phyloP scores from a whole-genome alignment of 1,140 invertebrate genomes.

The Diuraphis noxia region DNA sequence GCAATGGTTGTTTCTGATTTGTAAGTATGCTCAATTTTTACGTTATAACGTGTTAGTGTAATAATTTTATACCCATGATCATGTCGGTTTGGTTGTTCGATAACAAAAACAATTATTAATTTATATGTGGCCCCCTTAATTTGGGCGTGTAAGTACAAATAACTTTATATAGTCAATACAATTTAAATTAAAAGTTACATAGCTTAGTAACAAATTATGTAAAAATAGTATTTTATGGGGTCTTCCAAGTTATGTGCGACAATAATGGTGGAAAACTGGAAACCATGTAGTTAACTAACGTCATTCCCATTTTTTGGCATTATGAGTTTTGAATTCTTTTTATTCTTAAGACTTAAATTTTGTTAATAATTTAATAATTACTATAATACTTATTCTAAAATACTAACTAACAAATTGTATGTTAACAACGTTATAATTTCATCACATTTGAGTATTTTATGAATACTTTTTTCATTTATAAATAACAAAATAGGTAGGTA shows the following conservation, averaged over 20 bases:
- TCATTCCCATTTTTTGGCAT: neutral
- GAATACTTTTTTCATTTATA: neutral
- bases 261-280: neutral
- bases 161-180: neutral
- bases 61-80: neutral
- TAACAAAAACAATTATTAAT: neutral
- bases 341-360: neutral
- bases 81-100: neutral
- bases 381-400: neutral
- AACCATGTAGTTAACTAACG: neutral
- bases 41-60: neutral
- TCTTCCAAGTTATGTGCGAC: neutral
- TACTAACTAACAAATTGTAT: neutral
- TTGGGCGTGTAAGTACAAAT: neutral
- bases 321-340: neutral
- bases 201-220: no score
- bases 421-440: neutral
- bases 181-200: neutral
- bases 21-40: constrained; percentile 35
- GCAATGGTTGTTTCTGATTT: constrained; percentile 45
- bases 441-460: neutral
- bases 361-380: neutral
- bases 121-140: neutral
- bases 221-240: neutral
- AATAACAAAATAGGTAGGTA: neutral